phyloP scores from a whole-genome alignment of 1,140 invertebrate genomes.

The Drosophila punjabiensis region DNA sequence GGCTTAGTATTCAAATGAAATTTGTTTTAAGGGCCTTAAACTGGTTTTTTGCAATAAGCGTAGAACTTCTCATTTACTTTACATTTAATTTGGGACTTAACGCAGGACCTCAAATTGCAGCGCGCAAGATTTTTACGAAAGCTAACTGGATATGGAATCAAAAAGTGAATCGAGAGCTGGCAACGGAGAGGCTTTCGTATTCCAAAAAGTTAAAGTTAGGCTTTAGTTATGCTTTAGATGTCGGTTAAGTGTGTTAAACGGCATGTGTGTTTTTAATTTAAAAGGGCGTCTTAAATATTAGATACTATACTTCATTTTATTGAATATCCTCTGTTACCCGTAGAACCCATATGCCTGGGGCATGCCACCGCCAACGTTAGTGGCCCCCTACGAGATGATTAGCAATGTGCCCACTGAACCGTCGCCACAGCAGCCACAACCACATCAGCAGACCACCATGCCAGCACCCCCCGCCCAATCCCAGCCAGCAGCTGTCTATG shows the following conservation, averaged over 20 bases:
- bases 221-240: background rate
- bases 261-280: background rate
- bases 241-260: background rate
- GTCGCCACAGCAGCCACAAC: background rate
- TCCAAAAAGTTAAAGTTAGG: background rate
- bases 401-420: constrained; percentile 42
- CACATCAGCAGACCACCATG: constrained; percentile 2
- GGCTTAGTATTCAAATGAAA: background rate
- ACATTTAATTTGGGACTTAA: background rate
- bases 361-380: constrained; percentile 29
- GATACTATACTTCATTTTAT: background rate
- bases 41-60: background rate
- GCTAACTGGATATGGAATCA: background rate
- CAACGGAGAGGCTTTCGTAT: background rate
- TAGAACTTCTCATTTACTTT: background rate
- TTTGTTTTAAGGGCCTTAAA: background rate
- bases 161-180: background rate
- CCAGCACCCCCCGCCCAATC: background rate
- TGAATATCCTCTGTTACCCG: background rate
- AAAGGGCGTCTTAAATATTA: no score
- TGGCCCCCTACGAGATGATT: constrained; percentile 38
- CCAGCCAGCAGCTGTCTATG: constrained; percentile 32
- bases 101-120: background rate
- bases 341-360: constrained; percentile 57
- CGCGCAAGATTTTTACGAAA: background rate